Conservation (phyloP, 1,140 invertebrate genomes). For the Trichogramma pretiosum region DNA sequence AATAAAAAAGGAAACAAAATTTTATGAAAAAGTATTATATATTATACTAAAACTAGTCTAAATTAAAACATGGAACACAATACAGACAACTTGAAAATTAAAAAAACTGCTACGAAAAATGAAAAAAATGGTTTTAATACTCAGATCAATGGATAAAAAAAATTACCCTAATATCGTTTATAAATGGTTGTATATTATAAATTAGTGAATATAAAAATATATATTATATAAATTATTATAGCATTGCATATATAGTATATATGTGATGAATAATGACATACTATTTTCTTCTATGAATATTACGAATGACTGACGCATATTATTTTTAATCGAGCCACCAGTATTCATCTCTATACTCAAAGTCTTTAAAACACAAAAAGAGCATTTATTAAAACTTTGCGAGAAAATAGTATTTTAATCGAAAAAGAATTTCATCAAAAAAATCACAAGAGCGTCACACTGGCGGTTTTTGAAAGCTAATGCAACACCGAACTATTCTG, state of each 20-base stretch:
- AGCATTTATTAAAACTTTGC: conserved; percentile 4
- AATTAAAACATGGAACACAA: not conserved
- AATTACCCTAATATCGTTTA: conserved; percentile 34
- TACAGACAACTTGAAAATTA: conserved; percentile 3
- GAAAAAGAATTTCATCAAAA: not conserved
- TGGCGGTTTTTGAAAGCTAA: no score
- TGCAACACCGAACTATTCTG: conserved; percentile 33
- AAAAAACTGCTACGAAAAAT: conserved; percentile 9
- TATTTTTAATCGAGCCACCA: conserved; percentile 19
- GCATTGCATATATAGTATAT: conserved; percentile 32
- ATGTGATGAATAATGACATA: conserved; percentile 29
- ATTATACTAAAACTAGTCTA: no score
- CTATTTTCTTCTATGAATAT: conserved; percentile 42
- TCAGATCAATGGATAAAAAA: conserved; percentile 28
- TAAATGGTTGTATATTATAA: conserved; percentile 26
- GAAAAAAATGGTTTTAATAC: conserved; percentile 28
- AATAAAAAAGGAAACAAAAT: no score
- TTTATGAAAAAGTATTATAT: no score
- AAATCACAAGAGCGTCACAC: conserved; percentile 11
- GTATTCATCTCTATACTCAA: not conserved
- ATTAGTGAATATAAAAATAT: conserved; percentile 21
- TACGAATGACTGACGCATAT: conserved; percentile 33
- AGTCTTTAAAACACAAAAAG: not conserved
- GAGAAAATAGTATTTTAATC: conserved; percentile 4
- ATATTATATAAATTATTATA: conserved; percentile 26